Evolutionary conservation across 2,797 vertebrate genomes (phyloP), one percentile per base, ranked within the genome.

Genomic region (Sitta carolinensis): DNA sequence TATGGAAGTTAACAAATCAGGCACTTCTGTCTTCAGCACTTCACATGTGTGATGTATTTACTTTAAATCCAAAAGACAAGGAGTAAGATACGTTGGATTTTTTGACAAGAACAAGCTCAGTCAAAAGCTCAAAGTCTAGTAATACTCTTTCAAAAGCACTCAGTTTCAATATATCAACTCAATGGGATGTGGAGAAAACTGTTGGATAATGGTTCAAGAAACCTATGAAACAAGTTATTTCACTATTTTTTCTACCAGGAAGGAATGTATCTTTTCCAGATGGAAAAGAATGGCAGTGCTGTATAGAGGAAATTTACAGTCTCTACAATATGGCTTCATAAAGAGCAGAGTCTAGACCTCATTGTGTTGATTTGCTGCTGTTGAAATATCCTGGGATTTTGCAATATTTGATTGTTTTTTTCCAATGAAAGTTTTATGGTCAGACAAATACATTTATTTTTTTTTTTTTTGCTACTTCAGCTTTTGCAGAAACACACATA

Each of bases 1-100:
- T 30, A 30, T 0, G 0, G 8, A 62, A 30, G 14, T 11, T 47
- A 43, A 51, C 27, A 38, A 2, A n/a, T 34, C 15, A 32, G 8
- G 8, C 8, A 17, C 6, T 57, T 86, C 21, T 58, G 22, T 80
- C 14, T 23, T 87, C 43, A 40, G 6, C 40, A 32, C 17, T 70
- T 90, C 22, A 42, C 9, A 34, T 13, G 6, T 10, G 0, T 79
- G 21, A 26, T 9, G 9, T 6, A 27, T 62, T 83, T 77, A 27
- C 63, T 86, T 75, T 38, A 58, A 90, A 84, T 55, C 5, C 5
- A 61, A 47, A 70, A 7, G 11, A 70, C 19, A 67, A 73, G 5
- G 16, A 74, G 6, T 54, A 74, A 88, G 29, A 32, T 29, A 47
- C 15, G 30, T 7, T 38, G 7, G 45, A 55, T 27, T 68, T 78